Percentiles rank a stretch among this genome's conserved stretches.
Evolutionary conservation across 2,888 invertebrate species (phyloP).

Genomic region (Drosophila heteroneura): DNA sequence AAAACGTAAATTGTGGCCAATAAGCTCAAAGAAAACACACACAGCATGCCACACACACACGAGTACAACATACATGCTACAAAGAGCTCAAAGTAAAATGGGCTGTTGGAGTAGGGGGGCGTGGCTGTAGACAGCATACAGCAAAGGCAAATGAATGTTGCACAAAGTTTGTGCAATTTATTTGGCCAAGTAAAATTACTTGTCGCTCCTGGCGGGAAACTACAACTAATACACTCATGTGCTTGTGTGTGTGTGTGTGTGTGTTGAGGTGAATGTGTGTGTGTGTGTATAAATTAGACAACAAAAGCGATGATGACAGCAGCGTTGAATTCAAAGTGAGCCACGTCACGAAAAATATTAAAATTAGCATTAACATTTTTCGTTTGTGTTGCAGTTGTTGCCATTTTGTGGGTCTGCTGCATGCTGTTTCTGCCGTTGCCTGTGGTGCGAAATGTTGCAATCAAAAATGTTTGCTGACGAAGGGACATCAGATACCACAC

Average conservation of each 20-base stretch:
- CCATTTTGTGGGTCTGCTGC: conserved; percentile 18
- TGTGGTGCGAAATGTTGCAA: conserved; percentile 79
- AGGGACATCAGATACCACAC: background rate
- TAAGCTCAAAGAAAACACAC: conserved; percentile 45
- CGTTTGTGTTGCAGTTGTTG: conserved; percentile 40
- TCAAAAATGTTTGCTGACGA: conserved; percentile 65
- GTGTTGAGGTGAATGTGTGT: conserved; percentile 5
- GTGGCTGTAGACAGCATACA: conserved; percentile 37
- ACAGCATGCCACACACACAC: conserved; percentile 18
- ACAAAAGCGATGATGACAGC: conserved; percentile 61
- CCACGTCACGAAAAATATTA: conserved; percentile 84
- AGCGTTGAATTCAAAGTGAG: conserved; percentile 63
- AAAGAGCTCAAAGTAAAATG: conserved; percentile 46
- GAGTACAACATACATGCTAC: conserved; percentile 1
- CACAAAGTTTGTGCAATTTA: conserved; percentile 82
- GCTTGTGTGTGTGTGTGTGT: conserved; percentile 3
- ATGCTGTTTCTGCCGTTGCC: conserved; percentile 38
- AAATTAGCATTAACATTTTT: conserved; percentile 82
- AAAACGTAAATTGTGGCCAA: conserved; percentile 67
- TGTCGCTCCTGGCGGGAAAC: conserved; percentile 77
- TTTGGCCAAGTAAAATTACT: conserved; percentile 83
- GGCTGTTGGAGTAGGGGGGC: background rate
- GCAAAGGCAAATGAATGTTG: conserved; percentile 57
- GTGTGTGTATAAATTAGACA: conserved; percentile 57
- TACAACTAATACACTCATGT: conserved; percentile 43